Conservation (phyloP, 2,888 invertebrate genomes). For the Panorpa germanica region DNA sequence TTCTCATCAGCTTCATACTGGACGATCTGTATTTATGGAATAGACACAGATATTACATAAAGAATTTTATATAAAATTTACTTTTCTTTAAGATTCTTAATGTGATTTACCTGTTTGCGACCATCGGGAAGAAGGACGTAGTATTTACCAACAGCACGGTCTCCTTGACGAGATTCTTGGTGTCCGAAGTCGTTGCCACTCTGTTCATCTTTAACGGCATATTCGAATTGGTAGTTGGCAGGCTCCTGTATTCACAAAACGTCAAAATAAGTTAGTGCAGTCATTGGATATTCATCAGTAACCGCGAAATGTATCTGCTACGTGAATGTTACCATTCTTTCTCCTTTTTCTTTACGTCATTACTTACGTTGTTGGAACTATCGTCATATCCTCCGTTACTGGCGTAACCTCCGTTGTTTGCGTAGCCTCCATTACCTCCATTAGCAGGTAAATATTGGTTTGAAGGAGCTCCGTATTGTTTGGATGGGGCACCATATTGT, state of each 20-base stretch:
- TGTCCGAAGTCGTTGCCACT: slow-evolving; percentile 49
- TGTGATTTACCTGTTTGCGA: slow-evolving; percentile 32
- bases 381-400: slow-evolving; percentile 21
- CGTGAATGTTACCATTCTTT: background rate
- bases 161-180: slow-evolving; percentile 40
- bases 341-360: background rate
- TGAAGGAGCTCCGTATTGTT: slow-evolving; percentile 21
- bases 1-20: slow-evolving; percentile 48
- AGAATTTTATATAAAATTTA: slow-evolving; percentile 1
- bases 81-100: background rate
- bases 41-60: slow-evolving; percentile 3
- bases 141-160: slow-evolving; percentile 39
- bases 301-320: background rate
- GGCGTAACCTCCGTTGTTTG: slow-evolving; percentile 22
- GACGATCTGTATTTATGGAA: slow-evolving; percentile 30
- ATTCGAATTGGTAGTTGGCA: slow-evolving; percentile 48
- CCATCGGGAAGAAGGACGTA: slow-evolving; percentile 48
- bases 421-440: slow-evolving; percentile 20
- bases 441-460: slow-evolving; percentile 28
- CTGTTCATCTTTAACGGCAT: slow-evolving; percentile 41
- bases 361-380: slow-evolving; percentile 17
- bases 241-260: slow-evolving; percentile 28
- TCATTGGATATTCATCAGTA: slow-evolving; percentile 1
- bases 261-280: slow-evolving; percentile 2
- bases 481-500: slow-evolving; percentile 18